Percentiles rank a stretch among this genome's conserved stretches.
Evolutionary conservation across 2,797 vertebrate species (phyloP).

Genomic region (Esox lucius): DNA sequence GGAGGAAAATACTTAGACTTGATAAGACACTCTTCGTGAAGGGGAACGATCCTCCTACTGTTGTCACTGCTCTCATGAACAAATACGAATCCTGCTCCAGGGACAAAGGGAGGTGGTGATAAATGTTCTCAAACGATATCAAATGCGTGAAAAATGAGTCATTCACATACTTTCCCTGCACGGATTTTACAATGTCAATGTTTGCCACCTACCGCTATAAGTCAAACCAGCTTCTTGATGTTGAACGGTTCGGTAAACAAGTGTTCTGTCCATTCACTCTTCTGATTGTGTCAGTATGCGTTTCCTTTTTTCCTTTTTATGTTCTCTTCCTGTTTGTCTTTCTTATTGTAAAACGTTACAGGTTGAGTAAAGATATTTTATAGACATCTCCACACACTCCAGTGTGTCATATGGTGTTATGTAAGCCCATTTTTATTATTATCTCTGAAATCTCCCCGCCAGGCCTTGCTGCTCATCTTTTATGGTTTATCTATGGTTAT

Average conservation of each 20-base stretch:
- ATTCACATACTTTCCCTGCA: background rate
- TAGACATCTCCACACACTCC: background rate
- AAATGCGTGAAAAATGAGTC: background rate
- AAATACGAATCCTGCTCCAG: constrained; percentile 45
- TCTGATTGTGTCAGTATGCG: background rate
- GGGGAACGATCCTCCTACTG: constrained; percentile 55
- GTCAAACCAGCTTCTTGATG: background rate
- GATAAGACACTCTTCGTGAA: constrained; percentile 24
- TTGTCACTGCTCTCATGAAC: constrained; percentile 28
- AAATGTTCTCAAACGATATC: background rate
- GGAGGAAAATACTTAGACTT: constrained; percentile 28
- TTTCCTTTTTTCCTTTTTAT: background rate
- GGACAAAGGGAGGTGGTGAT: constrained; percentile 34
- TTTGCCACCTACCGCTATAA: background rate
- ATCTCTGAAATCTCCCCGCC: background rate
- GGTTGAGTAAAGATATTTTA: background rate
- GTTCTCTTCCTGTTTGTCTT: background rate
- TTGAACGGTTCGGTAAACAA: background rate
- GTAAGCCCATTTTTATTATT: background rate
- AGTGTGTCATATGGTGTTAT: background rate
- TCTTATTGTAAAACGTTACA: background rate
- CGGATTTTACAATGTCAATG: background rate
- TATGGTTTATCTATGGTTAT: constrained; percentile 23
- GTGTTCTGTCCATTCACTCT: background rate
- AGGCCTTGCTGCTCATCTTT: constrained; percentile 19